A percentile compares a stretch with the other conserved stretches of the same genome.
phyloP scores from a whole-genome alignment of 2,797 vertebrate genomes.

The Corythornis leucogaster region DNA sequence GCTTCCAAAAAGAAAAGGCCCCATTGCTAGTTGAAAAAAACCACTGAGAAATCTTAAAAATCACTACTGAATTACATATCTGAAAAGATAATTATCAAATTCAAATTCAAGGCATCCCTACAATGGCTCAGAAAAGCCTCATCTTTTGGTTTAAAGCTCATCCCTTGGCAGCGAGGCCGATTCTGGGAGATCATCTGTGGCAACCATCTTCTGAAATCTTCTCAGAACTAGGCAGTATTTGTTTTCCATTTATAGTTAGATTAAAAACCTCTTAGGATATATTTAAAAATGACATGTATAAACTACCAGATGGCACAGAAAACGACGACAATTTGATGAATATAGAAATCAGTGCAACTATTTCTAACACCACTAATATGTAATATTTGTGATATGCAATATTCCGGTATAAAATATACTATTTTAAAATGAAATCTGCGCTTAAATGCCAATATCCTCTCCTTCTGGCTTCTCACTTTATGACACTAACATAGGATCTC shows the following conservation, averaged over 20 bases:
- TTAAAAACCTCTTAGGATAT: slow-evolving; percentile 69
- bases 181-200: neutral
- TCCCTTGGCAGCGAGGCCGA: neutral
- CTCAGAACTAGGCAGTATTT: neutral
- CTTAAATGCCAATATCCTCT: slow-evolving; percentile 87
- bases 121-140: neutral
- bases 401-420: slow-evolving; percentile 78
- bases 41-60: neutral
- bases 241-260: slow-evolving; percentile 46
- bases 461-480: slow-evolving; percentile 86
- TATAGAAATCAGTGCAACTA: slow-evolving; percentile 73
- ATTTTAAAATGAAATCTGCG: slow-evolving; percentile 84
- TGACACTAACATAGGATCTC: slow-evolving; percentile 86
- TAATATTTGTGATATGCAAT: slow-evolving; percentile 81
- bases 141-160: neutral
- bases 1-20: neutral
- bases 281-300: slow-evolving; percentile 72
- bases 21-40: neutral
- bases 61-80: neutral
- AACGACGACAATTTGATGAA: slow-evolving; percentile 74
- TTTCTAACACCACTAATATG: slow-evolving; percentile 73
- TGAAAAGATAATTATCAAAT: neutral
- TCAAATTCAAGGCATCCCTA: neutral
- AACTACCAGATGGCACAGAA: slow-evolving; percentile 72
- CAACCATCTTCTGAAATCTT: slow-evolving; percentile 16